These are phyloP conservation scores for Dryadula phaetusa DNA, from an alignment of 2,888 invertebrate genomes.

Conservation along the genomic window DNA sequence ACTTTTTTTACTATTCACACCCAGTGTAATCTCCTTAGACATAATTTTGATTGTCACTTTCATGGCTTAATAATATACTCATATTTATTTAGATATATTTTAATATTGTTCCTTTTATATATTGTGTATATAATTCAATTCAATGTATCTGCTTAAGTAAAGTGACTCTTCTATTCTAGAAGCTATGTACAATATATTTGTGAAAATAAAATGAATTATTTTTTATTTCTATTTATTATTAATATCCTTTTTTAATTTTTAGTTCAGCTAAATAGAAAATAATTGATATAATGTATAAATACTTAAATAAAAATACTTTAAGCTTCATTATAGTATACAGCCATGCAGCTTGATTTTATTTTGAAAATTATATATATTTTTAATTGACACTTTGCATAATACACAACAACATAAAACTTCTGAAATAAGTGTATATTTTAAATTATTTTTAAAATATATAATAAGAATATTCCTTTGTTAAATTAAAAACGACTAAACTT, in stretches of 20 bases:
- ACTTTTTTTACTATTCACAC: constrained; percentile 23
- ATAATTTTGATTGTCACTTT: constrained; percentile 1
- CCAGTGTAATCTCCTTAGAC: constrained; percentile 37
- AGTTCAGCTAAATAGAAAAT: too few relatives aligned
- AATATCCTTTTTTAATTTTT: neutral
- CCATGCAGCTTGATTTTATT: too few relatives aligned
- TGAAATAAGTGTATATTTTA: too few relatives aligned
- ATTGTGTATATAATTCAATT: neutral
- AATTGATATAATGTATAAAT: too few relatives aligned
- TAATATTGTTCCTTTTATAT: neutral
- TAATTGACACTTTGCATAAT: too few relatives aligned
- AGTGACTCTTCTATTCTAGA: constrained; percentile 1
- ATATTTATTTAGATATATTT: neutral
- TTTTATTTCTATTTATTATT: neutral
- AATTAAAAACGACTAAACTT: too few relatives aligned
- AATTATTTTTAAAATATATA: neutral
- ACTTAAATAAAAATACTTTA: neutral
- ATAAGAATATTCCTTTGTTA: too few relatives aligned
- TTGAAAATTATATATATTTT: too few relatives aligned
- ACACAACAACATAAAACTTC: too few relatives aligned
- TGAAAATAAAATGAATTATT: neutral
- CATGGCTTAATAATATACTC: constrained; percentile 22
- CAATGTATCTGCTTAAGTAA: neutral
- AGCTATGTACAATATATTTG: constrained; percentile 9
- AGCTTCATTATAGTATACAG: too few relatives aligned